Evolutionary conservation across 2,888 invertebrate genomes (phyloP), one percentile per base, ranked within the genome.

Genomic region (Stenodera caucasica): DNA sequence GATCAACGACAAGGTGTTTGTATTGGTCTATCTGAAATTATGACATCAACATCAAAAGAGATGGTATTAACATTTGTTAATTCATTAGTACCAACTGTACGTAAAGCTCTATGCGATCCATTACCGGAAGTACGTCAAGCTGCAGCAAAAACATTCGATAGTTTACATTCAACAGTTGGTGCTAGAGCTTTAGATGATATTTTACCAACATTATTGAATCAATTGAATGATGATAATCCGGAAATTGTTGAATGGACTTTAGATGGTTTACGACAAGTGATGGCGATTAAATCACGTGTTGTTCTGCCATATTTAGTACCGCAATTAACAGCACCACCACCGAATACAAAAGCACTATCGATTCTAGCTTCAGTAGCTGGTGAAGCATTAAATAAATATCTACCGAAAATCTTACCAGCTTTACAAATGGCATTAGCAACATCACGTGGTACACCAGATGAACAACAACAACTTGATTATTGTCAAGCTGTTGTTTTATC

Each of bases 1-100:
- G 98, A 98, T 82, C 96, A 98, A 83, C 85, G 99, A 14, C 97
- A 98, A 82, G 99, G 99, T 67, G 98, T 99, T 8, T 98, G 99
- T 80, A 96, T 98, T 77, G 99, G 97, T 0, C 85, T 99, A 32
- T 94, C 96, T 0, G 98, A 99, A 85, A 99, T 99, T 75, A 96
- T 99, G 90, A 90, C 91, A 5, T 96, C 97, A 53, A 98, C 98
- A 4, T 96, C 94, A 60, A 89, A 90, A 72, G 98, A 98, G 75
- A 94, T 95, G 88, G 95, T 96, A 52, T 83, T 96, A 49, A 91
- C 93, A 64, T 95, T 93, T 80, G 91, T 93, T 2, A 91, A 92
- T 78, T 92, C 91, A 68, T 81, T 96, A 57, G 90, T 94, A 8
- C 97, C 98, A 2, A 98, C 97, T 0, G 96, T 99, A n/a, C 88